These are phyloP conservation scores for Cecropterus lyciades DNA, from an alignment of 1,140 invertebrate species.

Conservation along the genomic window DNA sequence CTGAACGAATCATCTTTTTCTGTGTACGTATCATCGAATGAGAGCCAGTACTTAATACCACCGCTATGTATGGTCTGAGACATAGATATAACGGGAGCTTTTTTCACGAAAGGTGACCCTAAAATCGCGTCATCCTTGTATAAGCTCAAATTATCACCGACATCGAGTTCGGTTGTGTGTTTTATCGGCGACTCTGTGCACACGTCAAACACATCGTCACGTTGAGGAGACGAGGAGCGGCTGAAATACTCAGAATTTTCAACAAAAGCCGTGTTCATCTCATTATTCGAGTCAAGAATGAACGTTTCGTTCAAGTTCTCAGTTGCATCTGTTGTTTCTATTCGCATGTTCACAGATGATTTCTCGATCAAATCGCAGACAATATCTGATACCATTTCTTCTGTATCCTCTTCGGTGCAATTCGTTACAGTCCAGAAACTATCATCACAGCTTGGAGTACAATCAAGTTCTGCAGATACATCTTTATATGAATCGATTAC, in stretches of 20 bases:
- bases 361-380: slow-evolving; percentile 37
- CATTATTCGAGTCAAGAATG: slow-evolving; percentile 38
- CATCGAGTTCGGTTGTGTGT: slow-evolving; percentile 38
- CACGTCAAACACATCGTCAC: slow-evolving; percentile 46
- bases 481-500: not conserved
- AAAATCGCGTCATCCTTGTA: slow-evolving; percentile 62
- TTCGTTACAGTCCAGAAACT: slow-evolving; percentile 12
- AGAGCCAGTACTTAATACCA: slow-evolving; percentile 80
- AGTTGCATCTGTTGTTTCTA: slow-evolving; percentile 1
- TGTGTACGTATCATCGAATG: slow-evolving; percentile 63
- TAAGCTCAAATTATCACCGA: slow-evolving; percentile 46
- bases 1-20: slow-evolving; percentile 28
- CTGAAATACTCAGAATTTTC: slow-evolving; percentile 45
- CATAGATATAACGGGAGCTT: slow-evolving; percentile 65
- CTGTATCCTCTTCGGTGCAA: slow-evolving; percentile 8
- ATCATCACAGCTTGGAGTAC: not conserved
- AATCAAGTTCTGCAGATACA: slow-evolving; percentile 18
- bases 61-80: slow-evolving; percentile 67
- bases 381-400: slow-evolving; percentile 31
- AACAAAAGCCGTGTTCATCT: slow-evolving; percentile 68
- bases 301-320: slow-evolving; percentile 52
- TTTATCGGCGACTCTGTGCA: slow-evolving; percentile 62
- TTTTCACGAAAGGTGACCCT: slow-evolving; percentile 63
- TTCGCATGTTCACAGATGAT: slow-evolving; percentile 15
- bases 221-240: slow-evolving; percentile 49